phyloP scores from a whole-genome alignment of 1,140 invertebrate genomes.

The Halyomorpha halys region DNA sequence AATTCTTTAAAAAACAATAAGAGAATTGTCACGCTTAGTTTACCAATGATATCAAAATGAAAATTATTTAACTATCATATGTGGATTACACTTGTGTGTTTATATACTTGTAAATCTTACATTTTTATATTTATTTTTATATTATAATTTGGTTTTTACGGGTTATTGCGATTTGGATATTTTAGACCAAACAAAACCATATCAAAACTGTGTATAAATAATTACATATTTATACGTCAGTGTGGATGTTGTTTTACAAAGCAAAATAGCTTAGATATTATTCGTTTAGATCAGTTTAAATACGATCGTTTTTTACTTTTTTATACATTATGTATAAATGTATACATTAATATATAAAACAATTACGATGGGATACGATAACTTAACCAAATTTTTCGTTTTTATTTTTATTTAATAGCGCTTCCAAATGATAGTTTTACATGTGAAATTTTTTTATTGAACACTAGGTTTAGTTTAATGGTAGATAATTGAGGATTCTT shows the following conservation, averaged over 20 bases:
- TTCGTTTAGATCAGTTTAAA: slow-evolving; percentile 1
- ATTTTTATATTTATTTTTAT: background rate
- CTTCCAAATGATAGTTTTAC: too few relatives aligned
- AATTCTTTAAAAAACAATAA: background rate
- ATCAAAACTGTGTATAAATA: slow-evolving; percentile 6
- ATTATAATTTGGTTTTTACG: background rate
- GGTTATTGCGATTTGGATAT: slow-evolving; percentile 9
- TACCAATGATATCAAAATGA: background rate
- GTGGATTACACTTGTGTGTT: background rate
- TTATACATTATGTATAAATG: slow-evolving; percentile 12
- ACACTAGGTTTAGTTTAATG: too few relatives aligned
- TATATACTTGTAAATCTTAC: background rate
- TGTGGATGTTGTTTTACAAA: background rate
- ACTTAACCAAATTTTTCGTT: slow-evolving; percentile 1
- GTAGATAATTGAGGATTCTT: too few relatives aligned
- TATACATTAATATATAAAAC: slow-evolving; percentile 4
- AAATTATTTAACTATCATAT: background rate
- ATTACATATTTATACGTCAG: background rate
- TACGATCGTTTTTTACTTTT: slow-evolving; percentile 15
- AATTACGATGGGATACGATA: slow-evolving; percentile 1
- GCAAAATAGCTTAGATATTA: background rate
- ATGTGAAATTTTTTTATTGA: too few relatives aligned
- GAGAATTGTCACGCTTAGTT: background rate
- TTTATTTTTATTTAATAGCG: too few relatives aligned
- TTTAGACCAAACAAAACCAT: slow-evolving; percentile 5